A percentile compares a stretch with the other conserved stretches of the same genome.
phyloP scores from a whole-genome alignment of 2,797 vertebrate genomes.

The Cossypha niveicapilla region DNA sequence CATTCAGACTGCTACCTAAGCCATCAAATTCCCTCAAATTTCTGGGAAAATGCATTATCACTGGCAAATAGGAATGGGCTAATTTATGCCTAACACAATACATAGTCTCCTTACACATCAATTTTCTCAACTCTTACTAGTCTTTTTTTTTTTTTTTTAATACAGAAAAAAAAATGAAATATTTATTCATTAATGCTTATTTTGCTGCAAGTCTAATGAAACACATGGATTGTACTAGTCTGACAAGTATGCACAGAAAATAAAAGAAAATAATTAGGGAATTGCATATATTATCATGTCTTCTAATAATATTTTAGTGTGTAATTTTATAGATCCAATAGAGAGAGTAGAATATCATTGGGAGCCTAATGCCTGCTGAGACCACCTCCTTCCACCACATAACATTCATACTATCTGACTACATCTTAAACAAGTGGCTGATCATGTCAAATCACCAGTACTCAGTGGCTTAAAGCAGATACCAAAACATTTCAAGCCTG shows the following conservation, averaged over 20 bases:
- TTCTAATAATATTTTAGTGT: conserved; percentile 72
- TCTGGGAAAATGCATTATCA: not conserved
- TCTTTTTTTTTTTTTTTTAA: not conserved
- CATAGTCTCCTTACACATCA: not conserved
- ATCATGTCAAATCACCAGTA: conserved; percentile 52
- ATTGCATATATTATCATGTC: conserved; percentile 46
- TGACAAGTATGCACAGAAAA: not conserved
- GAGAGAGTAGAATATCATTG: conserved; percentile 62
- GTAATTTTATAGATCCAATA: conserved; percentile 68
- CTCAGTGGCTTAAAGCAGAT: conserved; percentile 71
- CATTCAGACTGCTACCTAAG: not conserved
- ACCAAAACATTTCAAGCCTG: conserved; percentile 79
- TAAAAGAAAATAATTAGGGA: conserved; percentile 12
- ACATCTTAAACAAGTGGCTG: conserved; percentile 65
- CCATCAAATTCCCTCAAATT: not conserved
- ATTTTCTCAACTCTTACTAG: not conserved
- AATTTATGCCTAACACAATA: not conserved
- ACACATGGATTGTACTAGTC: not conserved
- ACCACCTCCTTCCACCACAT: not conserved
- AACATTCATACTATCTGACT: not conserved
- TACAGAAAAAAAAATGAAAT: not conserved
- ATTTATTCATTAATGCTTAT: not conserved
- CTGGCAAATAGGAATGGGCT: not conserved
- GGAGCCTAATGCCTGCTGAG: conserved; percentile 51
- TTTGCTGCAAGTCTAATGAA: not conserved